Base-by-base conservation (phyloP, 2,113 vertebrate genomes). In the Malaclemys terrapin region DNA sequence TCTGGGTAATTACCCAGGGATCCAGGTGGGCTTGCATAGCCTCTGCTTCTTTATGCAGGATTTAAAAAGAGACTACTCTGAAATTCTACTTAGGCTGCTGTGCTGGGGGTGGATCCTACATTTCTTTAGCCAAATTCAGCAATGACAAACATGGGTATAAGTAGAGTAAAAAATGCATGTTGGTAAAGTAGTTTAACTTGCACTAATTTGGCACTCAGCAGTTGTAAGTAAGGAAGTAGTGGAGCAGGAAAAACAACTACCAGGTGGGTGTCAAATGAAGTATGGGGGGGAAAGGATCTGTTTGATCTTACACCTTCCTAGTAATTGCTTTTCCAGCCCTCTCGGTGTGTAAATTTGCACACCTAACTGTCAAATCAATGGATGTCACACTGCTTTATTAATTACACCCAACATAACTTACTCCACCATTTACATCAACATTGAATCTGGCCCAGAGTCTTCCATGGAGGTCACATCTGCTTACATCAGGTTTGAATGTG, bases 221-320 rank as follows among this genome's bases (percentile, higher is more conserved):
- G 65, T n/a, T 72, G 65, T 38, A 72, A 72, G n/a, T n/a, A 72
- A 72, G 35, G n/a, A 72, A 72, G 65, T 20, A 38, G n/a, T 22
- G 19, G 65, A 72, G 13, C 0, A 93, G 72, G 78, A 95, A 94
- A 89, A 45, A 45, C 87, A 88, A 59, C 69, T 56, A 45, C 52
- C 0, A 0, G 25, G 89, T 50, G 1, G 11, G 27, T 82, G 90
- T 84, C 59, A 85, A 62, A 84, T 87, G 88, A 22, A 1, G 0
- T 29, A 17, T 8, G 19, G 5, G n/a, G 19, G 9, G 38, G n/a
- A 22, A 72, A 72, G n/a, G n/a, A 54, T 38, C 65, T 72, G 65
- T 72, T 80, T 45, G 29, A 35, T 84, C 25, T 90, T 86, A 85
- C 50, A 89, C 87, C 62, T 82, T 92, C 69, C 65, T 54, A 4